A percentile compares a stretch with the other conserved stretches of the same genome.
Conservation (phyloP, 2,113 vertebrate genomes). For the Synodontis membranacea region DNA sequence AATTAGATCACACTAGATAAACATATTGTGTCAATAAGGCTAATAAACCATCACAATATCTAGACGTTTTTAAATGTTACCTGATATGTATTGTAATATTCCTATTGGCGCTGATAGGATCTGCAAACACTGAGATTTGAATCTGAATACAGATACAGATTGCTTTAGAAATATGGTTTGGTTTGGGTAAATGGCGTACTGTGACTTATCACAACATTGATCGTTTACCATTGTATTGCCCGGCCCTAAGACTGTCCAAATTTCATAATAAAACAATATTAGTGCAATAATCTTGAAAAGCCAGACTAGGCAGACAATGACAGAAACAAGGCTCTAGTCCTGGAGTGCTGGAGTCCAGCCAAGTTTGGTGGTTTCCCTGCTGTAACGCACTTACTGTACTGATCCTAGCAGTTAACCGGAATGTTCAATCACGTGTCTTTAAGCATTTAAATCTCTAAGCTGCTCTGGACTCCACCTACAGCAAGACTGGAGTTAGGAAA, state of each 20-base stretch:
- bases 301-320: neutral
- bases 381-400: neutral
- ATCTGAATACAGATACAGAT: neutral
- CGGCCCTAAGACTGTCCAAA: neutral
- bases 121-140: neutral
- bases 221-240: neutral
- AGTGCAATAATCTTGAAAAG: neutral
- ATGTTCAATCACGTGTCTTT: too few species aligned
- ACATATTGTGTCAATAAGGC: neutral
- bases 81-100: neutral
- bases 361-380: neutral
- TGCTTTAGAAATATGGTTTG: too few species aligned
- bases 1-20: neutral
- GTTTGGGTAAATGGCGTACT: neutral
- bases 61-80: neutral
- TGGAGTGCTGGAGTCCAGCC: neutral
- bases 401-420: neutral
- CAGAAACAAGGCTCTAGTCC: neutral
- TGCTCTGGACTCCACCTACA: neutral
- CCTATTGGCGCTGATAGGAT: neutral
- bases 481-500: neutral
- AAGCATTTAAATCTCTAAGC: slow-evolving; percentile 1
- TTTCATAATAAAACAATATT: neutral
- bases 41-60: neutral
- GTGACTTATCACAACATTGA: neutral